A percentile compares a stretch with the other conserved stretches of the same genome.
Evolutionary conservation across 1,140 invertebrate genomes (phyloP).

Genomic region (Drosophila ohnishii): DNA sequence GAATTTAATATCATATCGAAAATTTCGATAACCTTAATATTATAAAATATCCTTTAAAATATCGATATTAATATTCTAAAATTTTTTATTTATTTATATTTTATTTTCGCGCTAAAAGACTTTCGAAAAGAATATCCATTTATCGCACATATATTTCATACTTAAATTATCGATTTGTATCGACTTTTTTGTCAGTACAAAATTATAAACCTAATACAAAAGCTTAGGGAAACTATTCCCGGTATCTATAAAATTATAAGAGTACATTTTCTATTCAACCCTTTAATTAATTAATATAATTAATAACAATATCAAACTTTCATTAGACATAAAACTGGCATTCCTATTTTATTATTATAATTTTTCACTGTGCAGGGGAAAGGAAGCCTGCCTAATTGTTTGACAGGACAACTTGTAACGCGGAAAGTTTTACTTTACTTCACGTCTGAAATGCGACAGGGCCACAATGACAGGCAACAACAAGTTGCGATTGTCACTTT

Average conservation of each 20-base stretch:
- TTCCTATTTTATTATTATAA: neutral
- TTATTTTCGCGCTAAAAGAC: no score
- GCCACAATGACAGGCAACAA: constrained; percentile 46
- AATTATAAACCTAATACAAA: no score
- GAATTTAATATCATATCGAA: neutral
- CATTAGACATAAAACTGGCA: neutral
- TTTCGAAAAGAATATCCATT: no score
- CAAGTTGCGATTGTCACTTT: constrained; percentile 66
- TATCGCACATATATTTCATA: no score
- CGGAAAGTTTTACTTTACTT: constrained; percentile 50
- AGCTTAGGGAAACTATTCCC: no score
- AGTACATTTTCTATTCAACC: neutral
- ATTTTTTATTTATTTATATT: no score
- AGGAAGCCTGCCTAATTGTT: constrained; percentile 62
- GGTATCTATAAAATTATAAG: neutral
- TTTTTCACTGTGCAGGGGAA: constrained; percentile 4
- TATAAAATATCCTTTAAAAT: neutral
- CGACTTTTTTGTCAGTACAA: neutral
- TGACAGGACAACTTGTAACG: constrained; percentile 60
- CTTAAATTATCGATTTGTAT: no score
- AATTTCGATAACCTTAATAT: neutral
- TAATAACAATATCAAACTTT: neutral
- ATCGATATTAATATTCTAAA: no score
- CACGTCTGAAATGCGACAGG: constrained; percentile 39
- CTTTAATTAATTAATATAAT: no score